Base-by-base conservation (phyloP, 2,888 invertebrate genomes). In the Pocota personata region DNA sequence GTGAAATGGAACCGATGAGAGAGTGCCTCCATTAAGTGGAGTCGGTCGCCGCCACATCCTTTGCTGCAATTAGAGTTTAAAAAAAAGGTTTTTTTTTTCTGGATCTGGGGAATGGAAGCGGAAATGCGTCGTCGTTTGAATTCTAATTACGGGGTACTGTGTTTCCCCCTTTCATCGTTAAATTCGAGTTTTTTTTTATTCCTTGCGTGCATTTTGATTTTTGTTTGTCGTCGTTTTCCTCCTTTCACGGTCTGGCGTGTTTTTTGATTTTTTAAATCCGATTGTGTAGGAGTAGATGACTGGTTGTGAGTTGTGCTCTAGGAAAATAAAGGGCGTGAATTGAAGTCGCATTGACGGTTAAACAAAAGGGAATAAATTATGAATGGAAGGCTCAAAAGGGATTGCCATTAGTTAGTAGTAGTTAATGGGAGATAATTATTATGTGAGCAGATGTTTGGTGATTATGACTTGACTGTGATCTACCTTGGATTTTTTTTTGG, bases 211-310 rank as follows among this genome's bases (percentile, higher is more conserved):
- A 43, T 24, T 30, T 50, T 78, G 72, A 57, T 43, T 32, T 37
- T 19, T 21, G 35, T 32, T 60, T 19, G 40, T 79, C 43, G 14
- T 40, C 4, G 3, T 32, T 30, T 67, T 10, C 7, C 48, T 58
- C 43, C 40, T 57, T 83, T 69, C 75, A 80, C 60, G 75, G 84
- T 84, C 78, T 78, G 21, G 52, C 57, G 71, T 80, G 64, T 75
- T 84, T 75, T 84, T 80, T 84, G 84, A 84, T 84, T 84, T 84
- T 76, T 62, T 21, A 48, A 80, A 84, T 84, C 80, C 52, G 84
- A 84, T 84, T 84, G 71, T 71, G 84, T 75, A 79, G 84, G 84
- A 80, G 83, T 69, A 27, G n/a, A 24, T 24, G 0, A 3, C 0
- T 7, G 3, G 52, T 10, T n/a, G 24, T 40, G 32, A 16, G 16